Evolutionary conservation across 2,797 vertebrate species (phyloP).

Genomic region (Chaenodraco wilsoni): DNA sequence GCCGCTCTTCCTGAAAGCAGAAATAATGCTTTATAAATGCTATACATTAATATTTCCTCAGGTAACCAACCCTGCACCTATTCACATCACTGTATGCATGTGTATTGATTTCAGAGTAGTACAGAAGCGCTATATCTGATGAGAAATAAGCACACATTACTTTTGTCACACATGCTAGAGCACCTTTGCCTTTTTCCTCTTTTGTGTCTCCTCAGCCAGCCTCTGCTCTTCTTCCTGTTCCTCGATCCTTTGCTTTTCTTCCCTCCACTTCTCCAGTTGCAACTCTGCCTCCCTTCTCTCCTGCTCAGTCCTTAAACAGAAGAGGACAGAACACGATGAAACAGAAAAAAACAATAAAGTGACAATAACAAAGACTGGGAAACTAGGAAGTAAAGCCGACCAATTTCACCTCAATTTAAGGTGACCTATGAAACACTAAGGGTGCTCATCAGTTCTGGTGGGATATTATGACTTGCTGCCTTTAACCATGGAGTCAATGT

Average conservation of each 20-base stretch:
- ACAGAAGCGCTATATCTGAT: neutral
- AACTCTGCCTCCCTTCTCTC: slow-evolving; percentile 80
- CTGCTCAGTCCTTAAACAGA: slow-evolving; percentile 72
- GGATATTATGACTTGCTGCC: neutral
- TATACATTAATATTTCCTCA: neutral
- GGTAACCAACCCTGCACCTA: neutral
- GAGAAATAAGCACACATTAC: neutral
- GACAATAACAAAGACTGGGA: neutral
- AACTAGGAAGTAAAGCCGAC: neutral
- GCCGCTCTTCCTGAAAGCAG: slow-evolving; percentile 75
- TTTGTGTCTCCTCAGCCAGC: slow-evolving; percentile 80
- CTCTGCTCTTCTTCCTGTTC: slow-evolving; percentile 79
- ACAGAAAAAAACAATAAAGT: neutral
- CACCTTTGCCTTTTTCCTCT: slow-evolving; percentile 80
- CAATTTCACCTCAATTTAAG: neutral
- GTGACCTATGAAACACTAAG: neutral
- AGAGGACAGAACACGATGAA: neutral
- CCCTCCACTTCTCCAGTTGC: slow-evolving; percentile 86
- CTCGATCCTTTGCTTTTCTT: slow-evolving; percentile 78
- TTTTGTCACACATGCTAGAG: neutral
- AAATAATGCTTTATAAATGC: neutral
- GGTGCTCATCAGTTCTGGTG: neutral
- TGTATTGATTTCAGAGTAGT: neutral
- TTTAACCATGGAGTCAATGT: slow-evolving; percentile 5
- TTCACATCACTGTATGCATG: neutral